Base-by-base conservation (phyloP, 2,888 invertebrate species). In the Tenthredo mesomela region DNA sequence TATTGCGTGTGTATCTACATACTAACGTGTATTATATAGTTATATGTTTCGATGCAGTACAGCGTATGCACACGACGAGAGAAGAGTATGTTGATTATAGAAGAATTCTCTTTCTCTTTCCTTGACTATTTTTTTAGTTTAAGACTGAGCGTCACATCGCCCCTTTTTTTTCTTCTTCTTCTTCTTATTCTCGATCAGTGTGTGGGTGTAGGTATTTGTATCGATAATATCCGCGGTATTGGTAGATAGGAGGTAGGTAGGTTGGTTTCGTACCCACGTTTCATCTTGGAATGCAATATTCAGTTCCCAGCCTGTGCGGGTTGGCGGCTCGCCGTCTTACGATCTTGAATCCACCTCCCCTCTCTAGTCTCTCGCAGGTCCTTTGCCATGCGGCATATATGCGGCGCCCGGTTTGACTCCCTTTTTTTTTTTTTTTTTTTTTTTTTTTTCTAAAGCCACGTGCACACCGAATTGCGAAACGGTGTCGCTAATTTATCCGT, bases 281-380 rank as follows among this genome's bases (percentile, higher is more conserved):
- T 40, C 61, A 61, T 84, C 87, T 86, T 84, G 89, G 89, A 89
- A 89, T 89, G 89, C 89, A 89, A 89, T 88, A 80, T 80, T 61
- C 58, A 40, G 58, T 80, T 61, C 80, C 61, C 80, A 73, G 47
- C 50, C 10, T 33, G 50, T n/a, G 6, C 50, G 9, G 29, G 25
- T 54, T 47, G 40, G 25, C 50, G 18, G 29, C 54, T n/a, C n/a
- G 58, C 40, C 61, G 37, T 80, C 58, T 77, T 77, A 77, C 80
- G 61, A 58, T 80, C 80, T 21, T 40, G 61, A 40, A 80, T 78
- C 78, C 47, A 50, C 37, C 37, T 73, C 71, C n/a, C 82, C 43
- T 50, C 54, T 70, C 70, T 47, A 58, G 29, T 50, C 54, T 70
- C 70, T 33, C 70, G 29, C 40, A 40, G 29, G 50, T 33, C 50